phyloP scores from a whole-genome alignment of 2,113 vertebrate species.

The Pelusios castaneus region DNA sequence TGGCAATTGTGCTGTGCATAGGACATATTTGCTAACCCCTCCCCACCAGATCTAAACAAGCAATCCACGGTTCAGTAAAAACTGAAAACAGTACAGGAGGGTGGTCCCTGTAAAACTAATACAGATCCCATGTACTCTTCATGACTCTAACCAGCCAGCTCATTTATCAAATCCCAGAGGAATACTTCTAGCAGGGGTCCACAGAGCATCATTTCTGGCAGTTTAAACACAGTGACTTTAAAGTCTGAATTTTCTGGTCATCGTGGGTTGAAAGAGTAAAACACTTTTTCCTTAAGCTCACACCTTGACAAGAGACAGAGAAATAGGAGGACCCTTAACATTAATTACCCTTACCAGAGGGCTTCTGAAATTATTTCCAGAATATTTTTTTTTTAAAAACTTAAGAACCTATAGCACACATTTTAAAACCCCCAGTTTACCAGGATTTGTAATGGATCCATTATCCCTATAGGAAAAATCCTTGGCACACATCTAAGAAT shows the following conservation, averaged over 20 bases:
- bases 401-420: rapidly evolving
- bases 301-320: not conserved
- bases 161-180: rapidly evolving
- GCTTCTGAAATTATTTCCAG: not conserved
- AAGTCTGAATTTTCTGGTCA: not conserved
- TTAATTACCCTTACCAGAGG: not conserved
- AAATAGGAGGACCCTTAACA: not conserved
- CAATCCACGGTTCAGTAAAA: not conserved
- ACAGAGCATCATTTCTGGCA: not conserved
- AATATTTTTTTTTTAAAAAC: not conserved
- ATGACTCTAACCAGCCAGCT: rapidly evolving
- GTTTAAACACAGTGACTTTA: not conserved
- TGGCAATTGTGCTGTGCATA: rapidly evolving
- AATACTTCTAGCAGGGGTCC: not conserved
- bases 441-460: not conserved
- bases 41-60: rapidly evolving
- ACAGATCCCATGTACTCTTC: rapidly evolving
- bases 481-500: rapidly evolving
- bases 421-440: not conserved
- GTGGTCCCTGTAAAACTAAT: not conserved
- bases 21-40: no score
- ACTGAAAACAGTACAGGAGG: not conserved
- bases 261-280: not conserved
- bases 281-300: not conserved
- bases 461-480: not conserved